A percentile compares a stretch with the other conserved stretches of the same genome.
phyloP scores from a whole-genome alignment of 2,113 vertebrate species.

The Pedetes capensis region DNA sequence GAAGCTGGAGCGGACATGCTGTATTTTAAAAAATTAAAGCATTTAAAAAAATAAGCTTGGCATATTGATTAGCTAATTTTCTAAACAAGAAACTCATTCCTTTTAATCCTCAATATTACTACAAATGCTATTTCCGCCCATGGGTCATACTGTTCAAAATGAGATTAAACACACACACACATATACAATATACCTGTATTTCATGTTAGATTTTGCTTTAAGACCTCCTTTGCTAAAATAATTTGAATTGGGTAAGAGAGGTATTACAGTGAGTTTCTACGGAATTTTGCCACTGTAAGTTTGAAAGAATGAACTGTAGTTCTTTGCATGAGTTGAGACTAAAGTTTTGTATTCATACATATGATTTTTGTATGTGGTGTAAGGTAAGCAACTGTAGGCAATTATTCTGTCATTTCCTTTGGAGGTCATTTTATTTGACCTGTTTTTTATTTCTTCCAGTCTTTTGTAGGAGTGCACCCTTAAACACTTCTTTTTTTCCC shows the following conservation, averaged over 20 bases:
- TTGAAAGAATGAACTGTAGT: neutral
- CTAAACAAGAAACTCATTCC: conserved; percentile 82
- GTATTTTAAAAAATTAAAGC: conserved; percentile 84
- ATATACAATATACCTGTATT: neutral
- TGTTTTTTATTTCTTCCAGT: neutral
- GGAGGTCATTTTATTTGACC: neutral
- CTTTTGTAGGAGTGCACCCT: neutral
- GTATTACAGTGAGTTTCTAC: neutral
- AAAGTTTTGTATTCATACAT: neutral
- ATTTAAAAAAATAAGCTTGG: conserved; percentile 82
- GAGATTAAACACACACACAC: conserved; percentile 71
- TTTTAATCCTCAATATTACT: conserved; percentile 81
- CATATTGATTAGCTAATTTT: conserved; percentile 85
- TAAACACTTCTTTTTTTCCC: neutral
- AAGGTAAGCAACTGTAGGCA: neutral
- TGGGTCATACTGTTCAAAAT: conserved; percentile 74
- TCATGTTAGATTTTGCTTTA: conserved; percentile 42
- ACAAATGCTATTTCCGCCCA: conserved; percentile 66
- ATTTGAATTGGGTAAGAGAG: neutral
- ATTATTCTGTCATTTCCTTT: neutral
- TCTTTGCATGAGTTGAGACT: neutral
- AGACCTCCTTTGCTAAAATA: conserved; percentile 25
- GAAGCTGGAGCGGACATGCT: conserved; percentile 80
- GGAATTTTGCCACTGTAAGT: neutral
- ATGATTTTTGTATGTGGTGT: neutral